Conservation (phyloP, 2,113 vertebrate species). For the Rhabdornis inornatus region DNA sequence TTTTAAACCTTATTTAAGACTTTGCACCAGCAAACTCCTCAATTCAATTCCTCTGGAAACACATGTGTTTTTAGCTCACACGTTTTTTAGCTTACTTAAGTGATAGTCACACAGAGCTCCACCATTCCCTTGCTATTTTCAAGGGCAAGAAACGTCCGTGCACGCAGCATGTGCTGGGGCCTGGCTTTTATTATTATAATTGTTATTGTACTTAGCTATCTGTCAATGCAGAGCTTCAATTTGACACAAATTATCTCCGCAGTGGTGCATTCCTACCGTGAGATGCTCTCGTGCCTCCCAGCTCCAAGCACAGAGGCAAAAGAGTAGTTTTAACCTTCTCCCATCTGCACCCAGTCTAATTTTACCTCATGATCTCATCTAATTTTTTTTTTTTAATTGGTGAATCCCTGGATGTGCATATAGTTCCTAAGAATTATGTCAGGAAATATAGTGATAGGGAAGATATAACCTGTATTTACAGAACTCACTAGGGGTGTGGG, state of each 20-base stretch:
- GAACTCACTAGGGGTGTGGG: neutral
- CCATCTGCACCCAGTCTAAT: neutral
- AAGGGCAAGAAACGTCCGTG: slow-evolving; percentile 21
- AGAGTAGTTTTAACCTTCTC: slow-evolving; percentile 18
- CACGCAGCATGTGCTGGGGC: neutral
- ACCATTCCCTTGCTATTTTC: slow-evolving; percentile 18
- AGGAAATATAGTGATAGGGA: neutral
- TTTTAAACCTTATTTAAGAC: neutral
- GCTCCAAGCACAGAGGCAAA: neutral
- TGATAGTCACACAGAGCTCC: neutral
- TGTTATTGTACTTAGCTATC: slow-evolving; percentile 50
- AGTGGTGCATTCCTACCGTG: neutral
- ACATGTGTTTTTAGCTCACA: fast-evolving
- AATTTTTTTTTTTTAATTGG: neutral
- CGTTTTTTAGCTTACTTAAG: neutral
- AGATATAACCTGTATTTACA: neutral
- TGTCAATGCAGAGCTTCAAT: slow-evolving; percentile 28
- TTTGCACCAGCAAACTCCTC: neutral
- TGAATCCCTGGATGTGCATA: neutral
- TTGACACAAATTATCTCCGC: slow-evolving; percentile 34
- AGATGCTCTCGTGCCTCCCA: neutral
- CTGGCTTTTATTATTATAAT: slow-evolving; percentile 58
- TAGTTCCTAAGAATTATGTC: neutral
- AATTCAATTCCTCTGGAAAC: neutral
- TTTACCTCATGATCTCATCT: neutral